Evolutionary conservation across 2,113 vertebrate genomes (phyloP), one percentile per base, ranked within the genome.

Genomic region (Alouatta palliata): DNA sequence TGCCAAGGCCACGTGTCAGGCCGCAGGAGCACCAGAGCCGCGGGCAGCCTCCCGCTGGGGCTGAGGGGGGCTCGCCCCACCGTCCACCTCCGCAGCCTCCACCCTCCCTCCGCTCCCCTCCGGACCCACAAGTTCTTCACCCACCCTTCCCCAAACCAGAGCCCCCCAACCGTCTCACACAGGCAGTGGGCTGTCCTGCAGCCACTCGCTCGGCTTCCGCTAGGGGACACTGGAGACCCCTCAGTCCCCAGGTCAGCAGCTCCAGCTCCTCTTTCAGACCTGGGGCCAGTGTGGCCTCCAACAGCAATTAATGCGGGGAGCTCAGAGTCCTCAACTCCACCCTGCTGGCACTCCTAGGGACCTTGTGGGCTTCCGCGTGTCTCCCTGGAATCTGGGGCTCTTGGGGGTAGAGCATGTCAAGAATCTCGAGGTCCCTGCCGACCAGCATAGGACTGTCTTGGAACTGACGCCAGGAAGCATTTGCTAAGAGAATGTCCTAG

Each of bases 1-100:
- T 91, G 45, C 82, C 81, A 77, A 45, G 82, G 75, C 94, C 82
- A 88, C 25, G 7, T 85, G 93, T 70, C 97, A 66, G 49, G 54
- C 1, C 1, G 1, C 19, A 0, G 20, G 87, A 58, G 35, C 76
- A 70, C 30, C 47, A 37, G 80, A 71, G 64, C 7, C 11, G 11
- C 0, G 7, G 27, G 35, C n/a, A 3, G 35, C 86, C 58, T 91
- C 92, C 87, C 5, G 3, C 71, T 70, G 76, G 83, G 87, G 45
- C 32, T 0, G 0, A 3, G 32, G 2, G 4, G 2, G 30, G 58
- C 40, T 27, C 45, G 7, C 4, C 23, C 19, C 2, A 1, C 21
- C 0, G 2, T 19, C 43, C 8, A 25, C 58, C 68, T 61, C 89
- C 2, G 2, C 0, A 20, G 43, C 23, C 21, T n/a, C 70, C 35